These are phyloP conservation scores for Dorcus hopei DNA, from an alignment of 2,888 invertebrate species.

Conservation along the genomic window DNA sequence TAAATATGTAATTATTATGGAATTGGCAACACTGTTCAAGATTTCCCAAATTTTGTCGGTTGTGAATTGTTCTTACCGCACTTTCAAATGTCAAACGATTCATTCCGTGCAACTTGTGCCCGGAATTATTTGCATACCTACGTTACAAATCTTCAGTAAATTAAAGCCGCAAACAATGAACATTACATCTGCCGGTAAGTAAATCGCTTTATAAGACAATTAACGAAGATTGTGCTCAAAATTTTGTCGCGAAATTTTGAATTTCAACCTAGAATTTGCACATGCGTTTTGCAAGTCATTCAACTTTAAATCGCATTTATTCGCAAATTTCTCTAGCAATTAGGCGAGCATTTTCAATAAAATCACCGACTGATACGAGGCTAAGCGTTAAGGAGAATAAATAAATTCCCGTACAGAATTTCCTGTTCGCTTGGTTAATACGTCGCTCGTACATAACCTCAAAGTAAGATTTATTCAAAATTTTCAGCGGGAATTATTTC, in stretches of 20 bases:
- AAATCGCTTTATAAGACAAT: background rate
- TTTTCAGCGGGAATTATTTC: conserved; percentile 86
- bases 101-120: too few relatives aligned
- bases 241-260: conserved; percentile 20
- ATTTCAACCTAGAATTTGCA: conserved; percentile 22
- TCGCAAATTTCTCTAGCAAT: background rate
- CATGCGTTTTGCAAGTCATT: conserved; percentile 41
- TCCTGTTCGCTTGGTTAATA: background rate
- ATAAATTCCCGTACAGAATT: background rate
- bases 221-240: conserved; percentile 4
- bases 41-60: too few relatives aligned
- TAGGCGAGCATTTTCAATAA: background rate
- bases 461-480: conserved; percentile 4
- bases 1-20: too few relatives aligned
- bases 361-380: too few relatives aligned
- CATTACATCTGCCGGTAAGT: conserved; percentile 55
- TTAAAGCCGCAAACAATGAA: conserved; percentile 44
- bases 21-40: too few relatives aligned
- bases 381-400: background rate
- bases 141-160: too few relatives aligned
- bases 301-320: background rate
- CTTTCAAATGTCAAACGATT: too few relatives aligned
- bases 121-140: too few relatives aligned
- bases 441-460: background rate
- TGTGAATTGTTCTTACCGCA: too few relatives aligned